Evolutionary conservation across 2,888 invertebrate genomes (phyloP).

Genomic region (Latrodectus elegans): DNA sequence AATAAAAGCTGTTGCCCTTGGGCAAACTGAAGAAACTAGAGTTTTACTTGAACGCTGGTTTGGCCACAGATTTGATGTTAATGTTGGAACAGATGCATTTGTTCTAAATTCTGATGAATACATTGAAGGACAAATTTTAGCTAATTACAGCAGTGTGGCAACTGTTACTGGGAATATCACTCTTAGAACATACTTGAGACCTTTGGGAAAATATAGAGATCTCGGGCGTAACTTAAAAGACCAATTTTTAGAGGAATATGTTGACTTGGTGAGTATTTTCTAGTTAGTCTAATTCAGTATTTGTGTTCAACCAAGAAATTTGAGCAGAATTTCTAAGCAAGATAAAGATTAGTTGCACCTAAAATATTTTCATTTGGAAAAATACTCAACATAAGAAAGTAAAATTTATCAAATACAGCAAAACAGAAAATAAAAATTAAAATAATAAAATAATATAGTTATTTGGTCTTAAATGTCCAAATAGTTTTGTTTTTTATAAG

Average conservation of each 20-base stretch:
- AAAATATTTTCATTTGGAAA: too few relatives aligned
- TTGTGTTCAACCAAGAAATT: too few relatives aligned
- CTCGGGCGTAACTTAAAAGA: conserved; percentile 28
- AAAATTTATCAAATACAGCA: too few relatives aligned
- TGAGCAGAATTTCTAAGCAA: too few relatives aligned
- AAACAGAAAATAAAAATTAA: too few relatives aligned
- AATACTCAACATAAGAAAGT: too few relatives aligned
- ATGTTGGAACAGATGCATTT: conserved; percentile 70
- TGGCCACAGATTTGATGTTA: conserved; percentile 68
- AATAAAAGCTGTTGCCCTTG: conserved; percentile 88
- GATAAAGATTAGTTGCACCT: too few relatives aligned
- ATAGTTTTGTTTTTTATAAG: too few relatives aligned
- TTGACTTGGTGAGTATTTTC: conserved; percentile 46
- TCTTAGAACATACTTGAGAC: conserved; percentile 72
- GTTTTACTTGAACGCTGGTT: conserved; percentile 71
- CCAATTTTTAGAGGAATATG: conserved; percentile 48
- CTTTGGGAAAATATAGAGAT: conserved; percentile 44
- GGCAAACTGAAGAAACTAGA: conserved; percentile 69
- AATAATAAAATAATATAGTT: too few relatives aligned
- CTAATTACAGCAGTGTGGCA: conserved; percentile 70
- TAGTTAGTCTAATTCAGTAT: neutral
- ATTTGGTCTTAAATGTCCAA: too few relatives aligned
- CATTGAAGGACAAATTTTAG: conserved; percentile 68
- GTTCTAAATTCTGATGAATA: conserved; percentile 70
- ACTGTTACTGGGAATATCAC: conserved; percentile 75